These are phyloP conservation scores for Hipposideros armiger DNA, from an alignment of 2,113 vertebrate species.

Conservation along the genomic window DNA sequence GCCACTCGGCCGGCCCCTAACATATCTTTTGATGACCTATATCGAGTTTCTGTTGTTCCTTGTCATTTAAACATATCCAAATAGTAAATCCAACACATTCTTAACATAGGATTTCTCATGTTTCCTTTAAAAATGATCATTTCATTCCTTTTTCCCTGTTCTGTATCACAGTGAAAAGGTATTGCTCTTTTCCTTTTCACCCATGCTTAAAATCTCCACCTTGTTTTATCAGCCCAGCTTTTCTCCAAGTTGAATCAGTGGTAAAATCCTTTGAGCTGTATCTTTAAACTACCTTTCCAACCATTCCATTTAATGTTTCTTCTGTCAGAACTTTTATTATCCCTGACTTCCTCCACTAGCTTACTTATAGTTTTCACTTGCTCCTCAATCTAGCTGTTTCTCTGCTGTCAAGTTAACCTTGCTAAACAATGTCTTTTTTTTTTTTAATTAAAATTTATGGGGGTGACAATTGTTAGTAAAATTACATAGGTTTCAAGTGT, in stretches of 20 bases:
- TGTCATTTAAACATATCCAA: background rate
- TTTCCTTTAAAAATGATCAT: background rate
- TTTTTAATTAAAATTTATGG: no score
- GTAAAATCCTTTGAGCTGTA: background rate
- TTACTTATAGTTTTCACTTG: background rate
- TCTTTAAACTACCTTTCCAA: background rate
- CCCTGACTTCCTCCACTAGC: background rate
- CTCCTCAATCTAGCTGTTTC: background rate
- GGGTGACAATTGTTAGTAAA: no score
- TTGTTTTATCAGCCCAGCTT: background rate
- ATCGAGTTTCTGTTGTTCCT: background rate
- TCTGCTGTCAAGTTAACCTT: background rate
- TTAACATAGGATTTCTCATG: background rate
- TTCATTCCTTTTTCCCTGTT: background rate
- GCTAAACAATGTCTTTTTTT: background rate
- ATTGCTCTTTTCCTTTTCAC: background rate
- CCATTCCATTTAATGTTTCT: background rate
- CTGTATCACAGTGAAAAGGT: background rate
- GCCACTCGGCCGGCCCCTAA: background rate
- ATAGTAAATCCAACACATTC: background rate
- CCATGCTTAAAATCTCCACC: background rate
- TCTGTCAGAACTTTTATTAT: background rate
- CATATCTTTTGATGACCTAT: background rate
- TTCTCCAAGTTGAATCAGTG: background rate
- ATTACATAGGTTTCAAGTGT: no score